These are phyloP conservation scores for Fratercula arctica DNA, from an alignment of 2,797 vertebrate genomes.

Conservation along the genomic window DNA sequence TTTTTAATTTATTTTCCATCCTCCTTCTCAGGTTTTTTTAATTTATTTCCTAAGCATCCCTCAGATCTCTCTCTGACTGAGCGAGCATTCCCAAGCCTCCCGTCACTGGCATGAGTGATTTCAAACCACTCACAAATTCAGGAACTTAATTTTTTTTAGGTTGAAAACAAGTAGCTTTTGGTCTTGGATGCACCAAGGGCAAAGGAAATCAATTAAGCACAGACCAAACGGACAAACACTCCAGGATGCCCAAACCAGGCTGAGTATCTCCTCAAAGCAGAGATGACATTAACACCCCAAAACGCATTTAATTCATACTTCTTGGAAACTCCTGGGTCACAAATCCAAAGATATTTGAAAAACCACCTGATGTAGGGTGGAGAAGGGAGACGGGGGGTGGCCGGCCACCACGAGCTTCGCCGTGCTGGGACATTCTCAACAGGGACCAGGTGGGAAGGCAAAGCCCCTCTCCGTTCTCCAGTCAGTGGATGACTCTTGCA, in stretches of 20 bases:
- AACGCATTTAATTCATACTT: background rate
- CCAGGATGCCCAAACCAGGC: background rate
- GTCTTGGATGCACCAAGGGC: background rate
- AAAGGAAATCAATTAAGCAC: background rate
- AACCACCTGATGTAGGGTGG: background rate
- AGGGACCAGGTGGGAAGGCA: background rate
- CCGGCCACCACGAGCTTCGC: fast-evolving
- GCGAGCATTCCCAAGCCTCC: background rate
- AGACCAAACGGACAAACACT: background rate
- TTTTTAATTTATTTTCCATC: background rate
- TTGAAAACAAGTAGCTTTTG: background rate
- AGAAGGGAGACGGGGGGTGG: background rate
- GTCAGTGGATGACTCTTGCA: background rate
- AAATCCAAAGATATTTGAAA: background rate
- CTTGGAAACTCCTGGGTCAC: background rate
- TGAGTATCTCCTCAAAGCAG: background rate
- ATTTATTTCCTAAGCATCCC: background rate
- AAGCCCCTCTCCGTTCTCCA: background rate
- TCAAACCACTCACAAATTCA: background rate
- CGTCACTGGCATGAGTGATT: background rate
- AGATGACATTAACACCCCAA: background rate
- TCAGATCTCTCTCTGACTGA: background rate
- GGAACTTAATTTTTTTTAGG: background rate
- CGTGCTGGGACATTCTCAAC: background rate
- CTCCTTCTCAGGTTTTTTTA: background rate